A percentile compares a stretch with the other conserved stretches of the same genome.
These are phyloP conservation scores for Trachelus stipa DNA, from an alignment of 2,888 invertebrate genomes.

Conservation along the genomic window DNA sequence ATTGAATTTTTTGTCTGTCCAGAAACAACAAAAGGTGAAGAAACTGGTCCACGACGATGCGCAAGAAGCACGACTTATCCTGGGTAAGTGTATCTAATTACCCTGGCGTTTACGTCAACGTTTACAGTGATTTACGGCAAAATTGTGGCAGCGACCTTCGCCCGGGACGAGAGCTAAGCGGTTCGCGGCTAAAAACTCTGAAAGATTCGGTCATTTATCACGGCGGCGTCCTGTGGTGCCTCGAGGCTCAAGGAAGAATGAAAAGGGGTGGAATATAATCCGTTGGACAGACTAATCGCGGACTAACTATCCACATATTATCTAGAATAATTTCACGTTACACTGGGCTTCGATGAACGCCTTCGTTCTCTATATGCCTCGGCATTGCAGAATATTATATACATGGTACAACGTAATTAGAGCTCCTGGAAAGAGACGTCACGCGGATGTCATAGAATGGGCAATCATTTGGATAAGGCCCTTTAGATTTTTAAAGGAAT, in stretches of 20 bases:
- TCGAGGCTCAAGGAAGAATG: conserved; percentile 50
- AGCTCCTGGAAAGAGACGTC: too few species aligned
- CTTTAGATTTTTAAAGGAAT: too few species aligned
- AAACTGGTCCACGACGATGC: conserved; percentile 35
- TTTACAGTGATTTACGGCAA: conserved; percentile 65
- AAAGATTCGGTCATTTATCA: conserved; percentile 65
- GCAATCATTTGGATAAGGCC: too few species aligned
- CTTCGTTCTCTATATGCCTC: too few species aligned
- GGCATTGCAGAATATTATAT: too few species aligned
- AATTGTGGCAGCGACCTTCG: conserved; percentile 64
- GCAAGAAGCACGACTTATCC: conserved; percentile 48
- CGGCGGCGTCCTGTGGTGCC: conserved; percentile 50
- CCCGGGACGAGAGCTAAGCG: conserved; percentile 43
- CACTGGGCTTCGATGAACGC: conserved; percentile 3
- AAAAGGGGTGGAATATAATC: conserved; percentile 60
- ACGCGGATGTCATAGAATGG: too few species aligned
- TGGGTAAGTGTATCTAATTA: conserved; percentile 65
- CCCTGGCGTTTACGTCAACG: conserved; percentile 64
- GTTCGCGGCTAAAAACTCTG: conserved; percentile 48
- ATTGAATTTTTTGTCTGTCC: conserved; percentile 13
- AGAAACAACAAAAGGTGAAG: conserved; percentile 36
- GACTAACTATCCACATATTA: conserved; percentile 58
- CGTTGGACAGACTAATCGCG: conserved; percentile 62
- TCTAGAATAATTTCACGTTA: conserved; percentile 56
- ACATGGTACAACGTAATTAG: too few species aligned